phyloP scores from a whole-genome alignment of 1,140 invertebrate species.

The Drosophila nebulosa region DNA sequence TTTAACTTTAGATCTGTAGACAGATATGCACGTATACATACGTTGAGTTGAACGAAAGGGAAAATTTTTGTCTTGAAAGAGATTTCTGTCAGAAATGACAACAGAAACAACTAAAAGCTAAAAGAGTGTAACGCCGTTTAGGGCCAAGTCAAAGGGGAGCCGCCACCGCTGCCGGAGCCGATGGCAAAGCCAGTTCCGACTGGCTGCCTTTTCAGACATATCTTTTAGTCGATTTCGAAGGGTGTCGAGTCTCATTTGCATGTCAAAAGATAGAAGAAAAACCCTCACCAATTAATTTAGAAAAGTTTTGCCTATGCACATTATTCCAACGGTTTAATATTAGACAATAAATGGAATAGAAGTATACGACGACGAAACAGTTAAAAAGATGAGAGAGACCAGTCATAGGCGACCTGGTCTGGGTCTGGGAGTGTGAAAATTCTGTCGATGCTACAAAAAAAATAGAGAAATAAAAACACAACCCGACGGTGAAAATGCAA shows the following conservation, averaged over 20 bases:
- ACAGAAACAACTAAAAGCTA: not conserved
- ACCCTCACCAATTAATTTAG: slow-evolving; percentile 50
- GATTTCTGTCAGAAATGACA: not conserved
- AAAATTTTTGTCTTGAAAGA: not conserved
- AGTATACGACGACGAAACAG: slow-evolving; percentile 43
- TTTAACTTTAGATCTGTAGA: not conserved
- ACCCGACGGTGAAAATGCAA: not conserved
- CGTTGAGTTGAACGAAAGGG: not conserved
- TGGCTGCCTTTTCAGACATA: slow-evolving; percentile 63
- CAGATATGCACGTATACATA: not conserved
- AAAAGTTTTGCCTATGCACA: slow-evolving; percentile 22
- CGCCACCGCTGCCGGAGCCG: slow-evolving; percentile 10
- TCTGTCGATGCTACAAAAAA: slow-evolving; percentile 37
- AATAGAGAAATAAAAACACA: slow-evolving; percentile 8
- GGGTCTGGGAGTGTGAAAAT: slow-evolving; percentile 31
- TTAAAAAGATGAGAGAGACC: slow-evolving; percentile 23
- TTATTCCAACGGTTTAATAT: slow-evolving; percentile 10
- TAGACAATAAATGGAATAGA: slow-evolving; percentile 6
- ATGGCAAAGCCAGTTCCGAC: slow-evolving; percentile 60
- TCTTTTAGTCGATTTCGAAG: slow-evolving; percentile 27
- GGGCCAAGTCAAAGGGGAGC: slow-evolving; percentile 50
- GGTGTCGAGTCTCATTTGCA: slow-evolving; percentile 47
- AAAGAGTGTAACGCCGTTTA: slow-evolving; percentile 40
- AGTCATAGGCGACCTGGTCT: not conserved
- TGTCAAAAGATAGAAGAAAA: slow-evolving; percentile 9